Base-by-base conservation (phyloP, 1,140 invertebrate genomes). In the Orchesella cincta region DNA sequence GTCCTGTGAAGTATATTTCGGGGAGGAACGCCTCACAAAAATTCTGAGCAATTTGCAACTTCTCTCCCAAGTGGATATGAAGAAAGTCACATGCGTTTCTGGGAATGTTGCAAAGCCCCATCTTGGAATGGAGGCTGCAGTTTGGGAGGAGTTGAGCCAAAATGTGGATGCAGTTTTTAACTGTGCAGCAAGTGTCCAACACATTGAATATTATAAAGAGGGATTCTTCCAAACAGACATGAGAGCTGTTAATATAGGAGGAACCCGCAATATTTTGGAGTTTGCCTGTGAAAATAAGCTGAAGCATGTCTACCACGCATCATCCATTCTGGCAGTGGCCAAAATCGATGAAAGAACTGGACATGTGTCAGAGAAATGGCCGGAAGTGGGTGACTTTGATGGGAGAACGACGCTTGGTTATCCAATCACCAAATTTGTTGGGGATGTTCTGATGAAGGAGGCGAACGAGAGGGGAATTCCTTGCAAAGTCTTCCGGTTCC, bases 391-490 rank as follows among this genome's bases (percentile, higher is more conserved):
- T 16, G 71, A 73, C 46, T 73, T 39, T 23, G 34, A 39, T 14
- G 35, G 26, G 8, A 28, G 36, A 14, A 36, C 71, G 1, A 73
- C 34, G 1, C 16, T 51, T 46, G 36, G 8, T 23, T 73, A 73
- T 51, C 71, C 71, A 2, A 46, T 73, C 39, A 46, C 71, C 14
- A 73, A 73, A 39, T 73, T 73, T 46, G 71, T 73, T n/a, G 34
- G 71, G n/a, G 71, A 73, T 31, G 12, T 36, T 1, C 34, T 73
- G 1, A 39, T 73, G 71, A 51, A 26, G 16, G 3, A 36, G 20
- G 71, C 71, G 3, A 23, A 39, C 23, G 36, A 73, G 16, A 14
- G 71, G 39, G 71, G 71, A 2, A 46, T 73, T 26, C 71, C 71
- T 5, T 5, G 18, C 14, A 73, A 73, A 29, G 71, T 73, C 18